phyloP scores from a whole-genome alignment of 2,797 vertebrate genomes.

The Vireo griseus region DNA sequence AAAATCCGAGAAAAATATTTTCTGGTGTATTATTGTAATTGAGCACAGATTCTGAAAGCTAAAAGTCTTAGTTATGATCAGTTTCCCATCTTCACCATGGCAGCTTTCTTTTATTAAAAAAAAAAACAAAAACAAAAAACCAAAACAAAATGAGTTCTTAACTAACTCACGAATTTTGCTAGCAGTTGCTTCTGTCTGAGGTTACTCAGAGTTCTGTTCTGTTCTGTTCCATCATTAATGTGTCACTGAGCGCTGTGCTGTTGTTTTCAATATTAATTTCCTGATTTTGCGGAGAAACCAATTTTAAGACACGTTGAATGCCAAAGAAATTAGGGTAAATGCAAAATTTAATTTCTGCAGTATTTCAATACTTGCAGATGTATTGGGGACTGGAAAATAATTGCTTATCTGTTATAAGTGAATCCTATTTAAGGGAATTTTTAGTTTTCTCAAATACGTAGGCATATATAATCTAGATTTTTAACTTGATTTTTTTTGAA shows the following conservation, averaged over 20 bases:
- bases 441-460: background rate
- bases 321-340: background rate
- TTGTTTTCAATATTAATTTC: constrained; percentile 12
- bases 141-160: background rate
- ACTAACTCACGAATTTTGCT: fast-evolving
- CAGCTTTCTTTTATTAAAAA: background rate
- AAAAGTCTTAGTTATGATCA: background rate
- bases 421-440: background rate
- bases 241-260: background rate
- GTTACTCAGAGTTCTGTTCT: background rate
- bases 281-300: constrained; percentile 44
- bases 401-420: background rate
- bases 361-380: background rate
- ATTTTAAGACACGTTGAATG: background rate
- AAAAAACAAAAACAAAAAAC: background rate
- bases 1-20: background rate
- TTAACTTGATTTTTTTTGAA: background rate
- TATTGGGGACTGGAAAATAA: constrained; percentile 7
- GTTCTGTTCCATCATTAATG: background rate
- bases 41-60: background rate
- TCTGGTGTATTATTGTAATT: background rate
- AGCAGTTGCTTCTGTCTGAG: background rate
- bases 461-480: background rate
- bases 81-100: background rate
- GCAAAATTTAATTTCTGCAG: background rate